A percentile compares a stretch with the other conserved stretches of the same genome.
These are phyloP conservation scores for Centrocercus urophasianus DNA, from an alignment of 2,113 vertebrate species.

Conservation along the genomic window DNA sequence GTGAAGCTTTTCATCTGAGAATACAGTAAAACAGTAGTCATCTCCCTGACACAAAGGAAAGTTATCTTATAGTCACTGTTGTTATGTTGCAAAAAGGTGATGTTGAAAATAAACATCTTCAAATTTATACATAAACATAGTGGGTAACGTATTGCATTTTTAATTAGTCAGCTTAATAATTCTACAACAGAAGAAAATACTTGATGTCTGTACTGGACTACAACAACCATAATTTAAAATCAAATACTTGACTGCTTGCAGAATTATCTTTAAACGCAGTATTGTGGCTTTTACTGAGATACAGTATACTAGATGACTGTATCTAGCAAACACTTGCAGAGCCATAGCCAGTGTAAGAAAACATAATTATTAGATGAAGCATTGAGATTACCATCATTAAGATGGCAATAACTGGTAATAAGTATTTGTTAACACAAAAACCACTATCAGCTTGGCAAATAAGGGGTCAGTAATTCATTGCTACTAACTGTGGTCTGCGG, in stretches of 20 bases:
- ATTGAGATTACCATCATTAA: neutral
- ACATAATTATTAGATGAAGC: neutral
- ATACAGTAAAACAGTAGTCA: neutral
- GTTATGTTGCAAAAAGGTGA: neutral
- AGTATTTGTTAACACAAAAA: neutral
- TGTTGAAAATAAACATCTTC: neutral
- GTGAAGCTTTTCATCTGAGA: neutral
- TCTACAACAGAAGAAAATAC: neutral
- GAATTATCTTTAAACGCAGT: neutral
- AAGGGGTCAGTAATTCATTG: neutral
- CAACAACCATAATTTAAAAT: neutral
- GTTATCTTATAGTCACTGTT: neutral
- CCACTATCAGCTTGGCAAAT: neutral
- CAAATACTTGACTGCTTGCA: neutral
- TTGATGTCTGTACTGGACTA: neutral
- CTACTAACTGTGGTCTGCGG: neutral
- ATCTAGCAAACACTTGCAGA: neutral
- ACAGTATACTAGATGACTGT: neutral
- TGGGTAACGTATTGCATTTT: neutral
- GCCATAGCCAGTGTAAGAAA: neutral
- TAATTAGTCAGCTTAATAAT: neutral
- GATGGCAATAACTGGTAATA: neutral
- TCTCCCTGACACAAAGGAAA: neutral
- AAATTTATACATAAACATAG: neutral
- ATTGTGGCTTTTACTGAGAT: neutral